Percentiles rank a stretch among this genome's conserved stretches.
phyloP scores from a whole-genome alignment of 2,797 vertebrate genomes.

The Anguilla megastoma region DNA sequence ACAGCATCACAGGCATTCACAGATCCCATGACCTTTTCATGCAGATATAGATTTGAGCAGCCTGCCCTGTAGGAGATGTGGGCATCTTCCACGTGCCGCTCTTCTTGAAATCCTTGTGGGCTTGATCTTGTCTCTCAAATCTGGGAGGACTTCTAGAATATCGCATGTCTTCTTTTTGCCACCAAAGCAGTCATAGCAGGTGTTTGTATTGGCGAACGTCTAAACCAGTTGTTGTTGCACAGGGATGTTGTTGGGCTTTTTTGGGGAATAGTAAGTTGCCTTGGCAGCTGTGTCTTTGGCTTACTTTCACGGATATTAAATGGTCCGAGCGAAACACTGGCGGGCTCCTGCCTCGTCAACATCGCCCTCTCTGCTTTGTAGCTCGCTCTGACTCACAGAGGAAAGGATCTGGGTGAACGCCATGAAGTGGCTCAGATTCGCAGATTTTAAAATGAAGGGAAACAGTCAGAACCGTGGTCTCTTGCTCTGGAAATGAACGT shows the following conservation, averaged over 20 bases:
- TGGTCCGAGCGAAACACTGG: background rate
- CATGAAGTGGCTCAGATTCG: background rate
- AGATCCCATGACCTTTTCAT: background rate
- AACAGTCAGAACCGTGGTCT: background rate
- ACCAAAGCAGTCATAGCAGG: background rate
- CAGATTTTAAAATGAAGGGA: background rate
- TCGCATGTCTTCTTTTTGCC: background rate
- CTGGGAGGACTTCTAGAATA: background rate
- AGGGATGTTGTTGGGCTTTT: background rate
- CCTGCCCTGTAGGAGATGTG: background rate
- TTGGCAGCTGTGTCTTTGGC: conserved; percentile 1
- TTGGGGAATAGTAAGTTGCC: background rate
- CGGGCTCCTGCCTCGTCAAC: background rate
- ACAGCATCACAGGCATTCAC: background rate
- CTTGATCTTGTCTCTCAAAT: background rate
- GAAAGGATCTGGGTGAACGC: background rate
- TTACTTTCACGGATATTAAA: conserved; percentile 21
- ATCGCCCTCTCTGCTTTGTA: background rate
- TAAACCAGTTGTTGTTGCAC: background rate
- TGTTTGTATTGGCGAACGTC: background rate
- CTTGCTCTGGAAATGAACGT: background rate
- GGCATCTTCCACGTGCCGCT: background rate
- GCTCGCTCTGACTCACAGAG: background rate
- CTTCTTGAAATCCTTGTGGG: background rate
- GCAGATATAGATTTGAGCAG: background rate